These are phyloP conservation scores for Amphipoea lucens DNA, from an alignment of 2,888 invertebrate genomes.

Conservation along the genomic window DNA sequence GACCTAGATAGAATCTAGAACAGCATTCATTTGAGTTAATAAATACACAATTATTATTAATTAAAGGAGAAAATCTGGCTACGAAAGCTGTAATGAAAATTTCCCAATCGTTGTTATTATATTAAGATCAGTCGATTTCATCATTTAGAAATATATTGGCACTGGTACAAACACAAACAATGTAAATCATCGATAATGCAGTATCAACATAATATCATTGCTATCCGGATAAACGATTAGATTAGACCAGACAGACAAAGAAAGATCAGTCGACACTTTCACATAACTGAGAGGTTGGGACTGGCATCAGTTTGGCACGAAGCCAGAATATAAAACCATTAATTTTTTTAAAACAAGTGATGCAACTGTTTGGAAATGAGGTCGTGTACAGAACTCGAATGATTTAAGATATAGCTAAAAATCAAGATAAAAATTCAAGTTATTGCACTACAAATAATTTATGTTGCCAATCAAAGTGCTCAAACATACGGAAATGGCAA, in stretches of 20 bases:
- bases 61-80: too few relatives aligned
- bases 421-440: conserved; percentile 10
- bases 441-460: conserved; percentile 7
- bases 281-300: conserved; percentile 47
- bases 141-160: background rate
- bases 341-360: conserved; percentile 76
- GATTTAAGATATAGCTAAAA: conserved; percentile 40
- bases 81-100: background rate
- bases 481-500: background rate
- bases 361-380: conserved; percentile 71
- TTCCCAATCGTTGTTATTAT: background rate
- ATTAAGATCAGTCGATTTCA: background rate
- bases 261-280: conserved; percentile 47
- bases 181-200: conserved; percentile 18
- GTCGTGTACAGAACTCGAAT: conserved; percentile 60
- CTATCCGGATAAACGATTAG: conserved; percentile 59
- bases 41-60: background rate
- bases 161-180: conserved; percentile 1
- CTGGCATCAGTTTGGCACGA: conserved; percentile 73
- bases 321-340: conserved; percentile 78
- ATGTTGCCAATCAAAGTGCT: background rate
- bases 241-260: conserved; percentile 30
- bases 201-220: conserved; percentile 44
- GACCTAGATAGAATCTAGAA: too few relatives aligned
- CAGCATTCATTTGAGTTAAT: background rate